These are phyloP conservation scores for Xenotilapia longispinis DNA, from an alignment of 2,113 vertebrate species.

Conservation along the genomic window DNA sequence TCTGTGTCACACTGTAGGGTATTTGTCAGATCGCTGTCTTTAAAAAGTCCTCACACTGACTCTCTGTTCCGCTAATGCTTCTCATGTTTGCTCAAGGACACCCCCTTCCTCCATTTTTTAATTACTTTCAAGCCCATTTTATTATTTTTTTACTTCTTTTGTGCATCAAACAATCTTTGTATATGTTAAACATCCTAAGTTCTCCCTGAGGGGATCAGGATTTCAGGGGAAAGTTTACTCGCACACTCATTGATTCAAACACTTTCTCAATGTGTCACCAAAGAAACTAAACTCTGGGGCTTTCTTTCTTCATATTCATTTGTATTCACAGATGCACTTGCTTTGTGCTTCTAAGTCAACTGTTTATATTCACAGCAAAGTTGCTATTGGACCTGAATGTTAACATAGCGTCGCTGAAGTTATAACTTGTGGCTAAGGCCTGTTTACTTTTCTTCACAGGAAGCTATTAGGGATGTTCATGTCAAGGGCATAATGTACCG, in stretches of 20 bases:
- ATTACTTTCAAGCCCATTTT: background rate
- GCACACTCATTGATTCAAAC: background rate
- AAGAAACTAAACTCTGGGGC: background rate
- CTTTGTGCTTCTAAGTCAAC: conserved; percentile 29
- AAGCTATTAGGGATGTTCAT: conserved; percentile 93
- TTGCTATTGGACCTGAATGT: conserved; percentile 30
- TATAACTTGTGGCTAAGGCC: conserved; percentile 7
- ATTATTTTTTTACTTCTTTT: background rate
- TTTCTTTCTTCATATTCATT: conserved; percentile 35
- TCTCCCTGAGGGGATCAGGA: background rate
- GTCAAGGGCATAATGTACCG: conserved; percentile 95
- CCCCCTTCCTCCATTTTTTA: background rate
- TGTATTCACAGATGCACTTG: conserved; percentile 28
- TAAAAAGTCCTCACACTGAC: conserved; percentile 21
- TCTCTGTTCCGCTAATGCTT: background rate
- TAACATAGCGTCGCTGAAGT: conserved; percentile 8
- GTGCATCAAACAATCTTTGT: background rate
- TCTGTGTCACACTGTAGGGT: background rate
- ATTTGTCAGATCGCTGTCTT: conserved; percentile 57
- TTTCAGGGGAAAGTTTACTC: background rate
- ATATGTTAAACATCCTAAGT: background rate
- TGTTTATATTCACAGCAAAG: conserved; percentile 26
- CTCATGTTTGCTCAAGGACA: conserved; percentile 43
- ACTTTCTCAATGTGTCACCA: conserved; percentile 9
- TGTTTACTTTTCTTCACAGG: conserved; percentile 70